These are phyloP conservation scores for human DNA, from an alignment of 2,113 vertebrate species.

Conservation along the genomic window DNA sequence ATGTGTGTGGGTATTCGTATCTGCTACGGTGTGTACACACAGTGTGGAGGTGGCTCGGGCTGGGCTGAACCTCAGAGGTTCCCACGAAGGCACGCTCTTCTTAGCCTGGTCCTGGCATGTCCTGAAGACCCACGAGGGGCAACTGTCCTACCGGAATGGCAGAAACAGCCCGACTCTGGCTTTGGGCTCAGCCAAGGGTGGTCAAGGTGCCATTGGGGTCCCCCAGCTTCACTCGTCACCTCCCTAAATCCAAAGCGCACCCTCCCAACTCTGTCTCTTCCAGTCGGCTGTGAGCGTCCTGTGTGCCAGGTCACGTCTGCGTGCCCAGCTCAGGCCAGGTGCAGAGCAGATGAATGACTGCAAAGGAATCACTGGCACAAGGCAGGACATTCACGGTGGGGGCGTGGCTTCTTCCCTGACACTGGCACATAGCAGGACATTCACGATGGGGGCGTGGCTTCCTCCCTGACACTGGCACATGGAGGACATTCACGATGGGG, in stretches of 20 bases:
- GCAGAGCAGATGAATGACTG: not conserved
- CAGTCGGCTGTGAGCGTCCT: not conserved
- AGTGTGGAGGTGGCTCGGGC: not conserved
- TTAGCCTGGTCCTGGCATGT: not conserved
- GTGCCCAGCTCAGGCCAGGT: not conserved
- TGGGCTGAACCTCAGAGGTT: not conserved
- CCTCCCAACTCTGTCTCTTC: not conserved
- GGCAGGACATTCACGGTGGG: not conserved
- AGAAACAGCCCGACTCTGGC: not conserved
- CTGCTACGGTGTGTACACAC: not conserved
- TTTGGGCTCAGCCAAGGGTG: not conserved
- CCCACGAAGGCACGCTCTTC: not conserved
- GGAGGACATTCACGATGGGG: no score
- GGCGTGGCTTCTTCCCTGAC: not conserved
- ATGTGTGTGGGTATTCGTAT: not conserved
- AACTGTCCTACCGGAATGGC: rapidly evolving
- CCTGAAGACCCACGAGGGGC: not conserved
- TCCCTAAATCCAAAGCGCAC: not conserved
- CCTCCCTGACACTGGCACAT: not conserved
- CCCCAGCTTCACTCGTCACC: not conserved
- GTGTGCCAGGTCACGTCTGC: not conserved
- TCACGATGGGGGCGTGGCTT: not conserved
- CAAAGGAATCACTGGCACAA: not conserved
- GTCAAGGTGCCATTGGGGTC: not conserved
- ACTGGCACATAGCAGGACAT: not conserved